Percentiles rank a stretch among this genome's conserved stretches.
Evolutionary conservation across 2,888 invertebrate species (phyloP).

Genomic region (Omphaloscelis lunosa): DNA sequence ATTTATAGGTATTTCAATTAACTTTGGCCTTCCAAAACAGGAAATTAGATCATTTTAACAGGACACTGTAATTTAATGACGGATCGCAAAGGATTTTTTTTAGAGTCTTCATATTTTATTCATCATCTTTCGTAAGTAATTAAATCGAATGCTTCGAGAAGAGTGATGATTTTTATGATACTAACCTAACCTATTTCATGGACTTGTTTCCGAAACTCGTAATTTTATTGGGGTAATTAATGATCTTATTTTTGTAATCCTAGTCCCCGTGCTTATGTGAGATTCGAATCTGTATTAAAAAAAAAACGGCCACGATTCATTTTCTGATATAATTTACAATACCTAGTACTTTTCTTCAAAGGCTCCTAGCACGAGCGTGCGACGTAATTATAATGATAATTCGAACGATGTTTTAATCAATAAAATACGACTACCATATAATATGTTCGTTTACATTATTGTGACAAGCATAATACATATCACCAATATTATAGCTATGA

Average conservation of each 20-base stretch:
- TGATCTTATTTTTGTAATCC: constrained; percentile 16
- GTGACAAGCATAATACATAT: too few species aligned
- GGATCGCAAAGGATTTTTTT: constrained; percentile 11
- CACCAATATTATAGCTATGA: too few species aligned
- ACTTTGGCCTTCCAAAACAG: constrained; percentile 37
- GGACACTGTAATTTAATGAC: constrained; percentile 13
- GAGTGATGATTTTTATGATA: constrained; percentile 31
- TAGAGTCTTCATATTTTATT: constrained; percentile 30
- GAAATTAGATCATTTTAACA: constrained; percentile 55
- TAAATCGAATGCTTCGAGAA: constrained; percentile 12
- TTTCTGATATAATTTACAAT: background rate
- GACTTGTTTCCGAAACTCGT: constrained; percentile 30
- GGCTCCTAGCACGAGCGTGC: background rate
- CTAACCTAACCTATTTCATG: constrained; percentile 36
- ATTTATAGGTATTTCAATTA: constrained; percentile 36
- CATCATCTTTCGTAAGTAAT: constrained; percentile 42
- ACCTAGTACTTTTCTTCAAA: background rate
- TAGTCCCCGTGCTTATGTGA: background rate
- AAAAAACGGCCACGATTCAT: background rate
- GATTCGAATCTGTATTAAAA: too few species aligned
- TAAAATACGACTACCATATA: too few species aligned
- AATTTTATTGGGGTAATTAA: constrained; percentile 33
- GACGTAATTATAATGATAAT: background rate
- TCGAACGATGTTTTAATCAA: too few species aligned
- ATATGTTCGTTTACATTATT: too few species aligned